Evolutionary conservation across 2,888 invertebrate genomes (phyloP), one percentile per base, ranked within the genome.

Genomic region (Scaptomyza flava): DNA sequence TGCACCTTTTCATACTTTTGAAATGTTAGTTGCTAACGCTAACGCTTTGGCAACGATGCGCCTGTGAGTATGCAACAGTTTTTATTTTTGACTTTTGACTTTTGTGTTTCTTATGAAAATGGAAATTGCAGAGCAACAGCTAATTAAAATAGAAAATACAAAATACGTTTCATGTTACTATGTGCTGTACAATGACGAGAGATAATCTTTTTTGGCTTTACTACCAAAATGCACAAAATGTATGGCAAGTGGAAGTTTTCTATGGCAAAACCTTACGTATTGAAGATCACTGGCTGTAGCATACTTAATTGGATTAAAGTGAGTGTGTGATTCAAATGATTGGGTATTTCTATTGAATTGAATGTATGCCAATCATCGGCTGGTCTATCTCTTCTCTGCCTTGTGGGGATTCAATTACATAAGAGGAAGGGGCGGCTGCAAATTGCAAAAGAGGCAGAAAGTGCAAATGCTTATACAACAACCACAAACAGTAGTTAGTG

Each of bases 321-420:
- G 41, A 17, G 41, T 41, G 17, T 38, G 14, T 14, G 38, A 8
- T 41, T 17, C 0, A 4, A 41, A 9, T 17, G 41, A 17, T 41
- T 41, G 8, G 17, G 9, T 14, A 17, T 2, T 14, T 17, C 17
- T 14, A 5, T 8, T 46, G 14, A 3, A 11, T 27, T 30, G 12
- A 20, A 50, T 43, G 43, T 14, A 41, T 27, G 20, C 53, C 36
- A 68, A 82, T 64, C 67, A 72, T 64, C 42, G 58, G 51, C 54
- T 57, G 4, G 65, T 46, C 41, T 41, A 6, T 17, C 11, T 17
- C 14, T 46, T 56, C 8, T 73, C 73, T 68, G 74, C 61, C 63
- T 66, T 81, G 59, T 65, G 86, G 80, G 63, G 72, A 77, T 81
- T 83, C 69, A 81, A 81, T 86, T 83, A 78, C 83, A 64, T 64